Evolutionary conservation across 2,113 vertebrate genomes (phyloP).

Genomic region (Oreochromis tanganicae): DNA sequence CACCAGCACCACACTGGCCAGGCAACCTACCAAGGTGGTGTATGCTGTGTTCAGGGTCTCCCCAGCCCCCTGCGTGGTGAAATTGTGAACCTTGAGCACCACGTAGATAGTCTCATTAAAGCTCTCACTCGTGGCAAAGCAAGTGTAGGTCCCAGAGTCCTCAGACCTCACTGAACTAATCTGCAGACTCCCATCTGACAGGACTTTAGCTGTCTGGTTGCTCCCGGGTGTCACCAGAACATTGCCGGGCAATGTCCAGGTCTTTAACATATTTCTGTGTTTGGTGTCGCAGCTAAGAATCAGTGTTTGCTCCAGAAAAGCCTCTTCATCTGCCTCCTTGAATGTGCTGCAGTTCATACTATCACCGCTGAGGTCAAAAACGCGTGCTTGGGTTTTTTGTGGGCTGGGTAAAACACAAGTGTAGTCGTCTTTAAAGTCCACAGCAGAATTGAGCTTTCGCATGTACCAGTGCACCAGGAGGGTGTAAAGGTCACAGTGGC

Average conservation of each 20-base stretch:
- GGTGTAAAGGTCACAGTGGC: constrained; percentile 85
- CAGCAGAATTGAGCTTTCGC: constrained; percentile 81
- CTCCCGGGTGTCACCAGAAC: constrained; percentile 61
- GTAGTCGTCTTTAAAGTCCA: constrained; percentile 87
- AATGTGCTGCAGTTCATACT: constrained; percentile 90
- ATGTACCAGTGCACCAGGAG: constrained; percentile 84
- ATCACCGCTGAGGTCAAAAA: constrained; percentile 75
- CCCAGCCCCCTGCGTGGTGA: constrained; percentile 76
- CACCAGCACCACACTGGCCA: constrained; percentile 92
- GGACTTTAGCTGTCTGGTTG: constrained; percentile 76
- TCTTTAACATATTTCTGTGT: constrained; percentile 74
- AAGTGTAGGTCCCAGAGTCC: constrained; percentile 87
- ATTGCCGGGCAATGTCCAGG: constrained; percentile 83
- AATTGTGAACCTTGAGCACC: constrained; percentile 89
- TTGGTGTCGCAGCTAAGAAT: constrained; percentile 86
- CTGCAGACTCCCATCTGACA: constrained; percentile 79
- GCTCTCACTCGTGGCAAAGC: constrained; percentile 78
- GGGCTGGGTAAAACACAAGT: constrained; percentile 64
- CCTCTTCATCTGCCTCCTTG: constrained; percentile 78
- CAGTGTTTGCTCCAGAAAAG: constrained; percentile 80
- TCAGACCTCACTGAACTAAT: constrained; percentile 73
- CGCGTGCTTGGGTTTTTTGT: constrained; percentile 42
- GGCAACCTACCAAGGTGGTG: constrained; percentile 93
- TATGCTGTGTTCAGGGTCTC: constrained; percentile 93
- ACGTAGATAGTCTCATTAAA: constrained; percentile 93